Evolutionary conservation across 2,113 vertebrate species (phyloP).

Genomic region (Otus sunia): DNA sequence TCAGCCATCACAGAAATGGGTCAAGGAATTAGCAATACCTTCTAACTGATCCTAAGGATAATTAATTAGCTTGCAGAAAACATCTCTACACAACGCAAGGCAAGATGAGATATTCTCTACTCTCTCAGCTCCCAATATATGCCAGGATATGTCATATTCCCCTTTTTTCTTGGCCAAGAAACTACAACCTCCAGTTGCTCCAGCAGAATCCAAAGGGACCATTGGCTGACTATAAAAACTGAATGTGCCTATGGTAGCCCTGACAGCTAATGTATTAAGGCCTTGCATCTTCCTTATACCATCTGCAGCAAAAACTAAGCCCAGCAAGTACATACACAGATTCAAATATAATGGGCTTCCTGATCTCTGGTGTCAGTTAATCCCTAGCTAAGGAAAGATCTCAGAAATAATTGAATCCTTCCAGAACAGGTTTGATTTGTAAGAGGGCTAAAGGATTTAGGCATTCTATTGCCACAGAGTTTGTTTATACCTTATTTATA

Average conservation of each 20-base stretch:
- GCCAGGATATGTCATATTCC: neutral
- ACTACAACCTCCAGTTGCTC: neutral
- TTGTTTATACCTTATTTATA: slow-evolving; percentile 25
- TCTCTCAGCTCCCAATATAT: neutral
- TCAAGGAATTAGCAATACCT: neutral
- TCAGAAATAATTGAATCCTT: slow-evolving; percentile 17
- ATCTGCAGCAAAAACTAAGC: neutral
- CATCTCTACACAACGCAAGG: neutral
- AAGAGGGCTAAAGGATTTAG: neutral
- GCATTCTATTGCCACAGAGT: neutral
- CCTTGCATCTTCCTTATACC: neutral
- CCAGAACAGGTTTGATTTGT: neutral
- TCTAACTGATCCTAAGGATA: neutral
- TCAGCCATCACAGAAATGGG: neutral
- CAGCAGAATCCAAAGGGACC: neutral
- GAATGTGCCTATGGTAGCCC: neutral
- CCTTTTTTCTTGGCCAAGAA: neutral
- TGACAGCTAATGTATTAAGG: neutral
- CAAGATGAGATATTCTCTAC: neutral
- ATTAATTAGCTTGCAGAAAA: neutral
- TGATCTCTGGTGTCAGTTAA: neutral
- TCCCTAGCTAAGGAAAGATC: neutral
- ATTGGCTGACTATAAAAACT: neutral
- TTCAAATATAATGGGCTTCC: neutral
- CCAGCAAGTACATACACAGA: neutral